phyloP scores from a whole-genome alignment of 2,113 vertebrate species.

The Alexandromys fortis region DNA sequence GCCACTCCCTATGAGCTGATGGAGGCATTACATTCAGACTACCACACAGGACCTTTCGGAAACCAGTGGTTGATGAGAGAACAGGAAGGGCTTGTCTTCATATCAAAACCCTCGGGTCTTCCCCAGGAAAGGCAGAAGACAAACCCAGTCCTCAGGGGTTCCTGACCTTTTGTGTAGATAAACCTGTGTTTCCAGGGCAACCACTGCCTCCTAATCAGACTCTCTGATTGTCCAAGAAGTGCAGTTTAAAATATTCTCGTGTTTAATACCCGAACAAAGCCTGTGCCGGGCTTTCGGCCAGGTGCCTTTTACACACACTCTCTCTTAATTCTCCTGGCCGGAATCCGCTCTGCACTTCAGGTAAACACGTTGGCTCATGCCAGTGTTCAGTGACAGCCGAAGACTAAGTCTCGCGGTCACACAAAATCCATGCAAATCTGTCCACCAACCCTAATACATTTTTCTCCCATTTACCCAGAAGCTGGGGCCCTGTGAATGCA shows the following conservation, averaged over 20 bases:
- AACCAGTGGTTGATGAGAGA: not conserved
- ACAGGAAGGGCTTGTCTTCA: not conserved
- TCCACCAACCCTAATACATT: not conserved
- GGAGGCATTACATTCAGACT: not conserved
- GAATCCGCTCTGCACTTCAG: not conserved
- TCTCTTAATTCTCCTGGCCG: not conserved
- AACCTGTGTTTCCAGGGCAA: conserved; percentile 60
- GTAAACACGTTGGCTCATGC: not conserved
- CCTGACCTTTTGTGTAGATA: conserved; percentile 29
- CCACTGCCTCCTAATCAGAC: not conserved
- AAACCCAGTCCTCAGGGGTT: not conserved
- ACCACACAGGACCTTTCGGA: not conserved
- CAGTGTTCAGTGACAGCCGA: not conserved
- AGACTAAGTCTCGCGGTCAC: not conserved
- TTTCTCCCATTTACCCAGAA: not conserved
- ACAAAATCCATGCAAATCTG: not conserved
- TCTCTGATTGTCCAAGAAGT: not conserved
- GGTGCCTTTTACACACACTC: not conserved
- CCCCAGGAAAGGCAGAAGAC: not conserved
- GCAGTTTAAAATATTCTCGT: not conserved
- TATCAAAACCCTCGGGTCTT: not conserved
- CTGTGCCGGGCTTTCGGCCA: not conserved
- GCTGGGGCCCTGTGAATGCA: not conserved
- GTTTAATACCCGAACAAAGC: not conserved
- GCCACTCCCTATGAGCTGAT: not conserved